These are phyloP conservation scores for Eclectus roratus DNA, from an alignment of 2,113 vertebrate species.

Conservation along the genomic window DNA sequence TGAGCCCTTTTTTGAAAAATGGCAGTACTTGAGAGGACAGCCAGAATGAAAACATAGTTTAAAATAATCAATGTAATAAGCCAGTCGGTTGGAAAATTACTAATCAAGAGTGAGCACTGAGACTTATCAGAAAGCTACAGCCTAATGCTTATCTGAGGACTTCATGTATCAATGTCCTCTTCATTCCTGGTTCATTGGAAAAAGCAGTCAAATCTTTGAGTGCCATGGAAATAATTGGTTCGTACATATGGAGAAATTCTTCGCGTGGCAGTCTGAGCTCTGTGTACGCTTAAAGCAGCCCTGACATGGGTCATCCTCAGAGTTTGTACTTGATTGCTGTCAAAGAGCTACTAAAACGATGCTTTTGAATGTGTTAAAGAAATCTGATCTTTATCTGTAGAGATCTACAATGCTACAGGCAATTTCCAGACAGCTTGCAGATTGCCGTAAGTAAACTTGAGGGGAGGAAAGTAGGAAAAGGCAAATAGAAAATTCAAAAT, in stretches of 20 bases:
- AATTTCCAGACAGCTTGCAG: neutral
- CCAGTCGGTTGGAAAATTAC: neutral
- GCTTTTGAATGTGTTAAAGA: neutral
- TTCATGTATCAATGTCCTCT: neutral
- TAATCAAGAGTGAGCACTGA: neutral
- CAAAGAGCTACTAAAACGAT: neutral
- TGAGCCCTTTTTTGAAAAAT: neutral
- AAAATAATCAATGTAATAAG: slow-evolving; percentile 2
- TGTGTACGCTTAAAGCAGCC: neutral
- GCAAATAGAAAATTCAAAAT: neutral
- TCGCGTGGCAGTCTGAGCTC: neutral
- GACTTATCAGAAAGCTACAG: neutral
- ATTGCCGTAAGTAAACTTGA: neutral
- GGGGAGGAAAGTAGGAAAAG: neutral
- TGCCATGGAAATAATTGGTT: neutral
- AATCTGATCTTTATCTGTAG: neutral
- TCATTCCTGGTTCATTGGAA: neutral
- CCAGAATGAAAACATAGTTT: neutral
- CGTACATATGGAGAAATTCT: neutral
- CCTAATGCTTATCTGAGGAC: neutral
- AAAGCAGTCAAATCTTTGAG: neutral
- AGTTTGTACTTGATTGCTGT: neutral
- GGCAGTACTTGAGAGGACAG: neutral
- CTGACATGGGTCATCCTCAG: neutral
- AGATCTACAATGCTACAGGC: neutral